phyloP scores from a whole-genome alignment of 2,888 invertebrate genomes.

The Metacarcinus magister region DNA sequence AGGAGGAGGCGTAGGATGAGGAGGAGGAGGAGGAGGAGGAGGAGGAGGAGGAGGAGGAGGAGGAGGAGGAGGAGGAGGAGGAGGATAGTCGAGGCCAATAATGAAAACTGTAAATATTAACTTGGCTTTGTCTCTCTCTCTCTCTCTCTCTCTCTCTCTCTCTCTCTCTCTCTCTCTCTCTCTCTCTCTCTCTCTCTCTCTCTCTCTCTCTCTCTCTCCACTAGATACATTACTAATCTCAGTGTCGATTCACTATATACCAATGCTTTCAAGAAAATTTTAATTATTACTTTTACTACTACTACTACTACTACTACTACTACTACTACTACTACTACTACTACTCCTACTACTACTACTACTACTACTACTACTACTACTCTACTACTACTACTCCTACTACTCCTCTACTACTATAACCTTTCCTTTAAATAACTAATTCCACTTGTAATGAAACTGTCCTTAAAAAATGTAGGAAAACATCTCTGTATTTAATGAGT shows the following conservation, averaged over 20 bases:
- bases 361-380: neutral
- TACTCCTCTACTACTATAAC: no score
- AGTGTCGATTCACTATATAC: no score
- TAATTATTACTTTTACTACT: no score
- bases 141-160: constrained; percentile 53
- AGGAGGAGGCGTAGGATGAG: neutral
- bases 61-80: constrained; percentile 15
- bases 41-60: constrained; percentile 10
- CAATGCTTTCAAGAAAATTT: no score
- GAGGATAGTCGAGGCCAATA: neutral
- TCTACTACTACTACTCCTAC: no score
- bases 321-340: no score
- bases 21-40: neutral
- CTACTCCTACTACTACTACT: neutral
- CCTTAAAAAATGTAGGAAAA: neutral
- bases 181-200: constrained; percentile 29
- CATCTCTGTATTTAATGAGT: neutral
- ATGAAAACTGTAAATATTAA: constrained; percentile 47
- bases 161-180: constrained; percentile 32
- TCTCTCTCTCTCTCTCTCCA: neutral
- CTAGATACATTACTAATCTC: no score
- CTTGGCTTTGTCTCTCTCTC: neutral
- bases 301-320: no score
- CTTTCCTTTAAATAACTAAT: no score
- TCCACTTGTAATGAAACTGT: no score